Evolutionary conservation across 2,797 vertebrate genomes (phyloP).

Genomic region (Etheostoma nigrum): DNA sequence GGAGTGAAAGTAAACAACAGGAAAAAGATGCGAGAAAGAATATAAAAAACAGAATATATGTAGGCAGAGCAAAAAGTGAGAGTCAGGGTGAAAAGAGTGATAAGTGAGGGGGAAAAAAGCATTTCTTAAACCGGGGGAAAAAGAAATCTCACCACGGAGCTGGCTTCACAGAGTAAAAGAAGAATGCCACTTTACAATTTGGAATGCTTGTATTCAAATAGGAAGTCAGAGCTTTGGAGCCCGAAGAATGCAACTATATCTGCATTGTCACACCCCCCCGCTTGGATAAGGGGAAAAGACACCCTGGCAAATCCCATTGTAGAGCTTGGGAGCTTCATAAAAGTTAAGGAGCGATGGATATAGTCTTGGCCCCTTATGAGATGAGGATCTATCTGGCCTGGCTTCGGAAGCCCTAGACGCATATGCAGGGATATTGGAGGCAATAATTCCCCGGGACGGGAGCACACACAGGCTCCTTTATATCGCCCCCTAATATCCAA

Average conservation of each 20-base stretch:
- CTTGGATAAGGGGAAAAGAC: conserved; percentile 82
- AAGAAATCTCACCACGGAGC: conserved; percentile 61
- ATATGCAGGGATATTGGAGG: conserved; percentile 84
- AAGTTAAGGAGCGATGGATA: conserved; percentile 86
- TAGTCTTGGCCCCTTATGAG: conserved; percentile 83
- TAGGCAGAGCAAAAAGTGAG: conserved; percentile 15
- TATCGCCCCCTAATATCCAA: conserved; percentile 88
- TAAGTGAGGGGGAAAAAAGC: conserved; percentile 47
- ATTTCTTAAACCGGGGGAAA: conserved; percentile 57
- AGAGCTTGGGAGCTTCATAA: conserved; percentile 86
- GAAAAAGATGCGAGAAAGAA: conserved; percentile 25
- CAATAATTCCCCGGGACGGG: conserved; percentile 86
- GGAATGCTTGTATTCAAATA: conserved; percentile 86
- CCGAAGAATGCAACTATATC: conserved; percentile 82
- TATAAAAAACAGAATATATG: neutral
- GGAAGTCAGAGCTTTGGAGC: conserved; percentile 80
- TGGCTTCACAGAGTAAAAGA: conserved; percentile 68
- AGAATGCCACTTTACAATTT: conserved; percentile 83
- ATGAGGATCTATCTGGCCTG: conserved; percentile 85
- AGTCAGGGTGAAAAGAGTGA: conserved; percentile 31
- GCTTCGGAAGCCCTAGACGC: conserved; percentile 78
- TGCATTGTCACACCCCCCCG: conserved; percentile 80
- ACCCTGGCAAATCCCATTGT: conserved; percentile 88
- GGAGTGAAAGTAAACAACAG: conserved; percentile 1
- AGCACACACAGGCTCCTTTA: conserved; percentile 86